Percentiles rank a stretch among this genome's conserved stretches.
Evolutionary conservation across 2,113 vertebrate genomes (phyloP).

Genomic region (Arvicanthis niloticus): DNA sequence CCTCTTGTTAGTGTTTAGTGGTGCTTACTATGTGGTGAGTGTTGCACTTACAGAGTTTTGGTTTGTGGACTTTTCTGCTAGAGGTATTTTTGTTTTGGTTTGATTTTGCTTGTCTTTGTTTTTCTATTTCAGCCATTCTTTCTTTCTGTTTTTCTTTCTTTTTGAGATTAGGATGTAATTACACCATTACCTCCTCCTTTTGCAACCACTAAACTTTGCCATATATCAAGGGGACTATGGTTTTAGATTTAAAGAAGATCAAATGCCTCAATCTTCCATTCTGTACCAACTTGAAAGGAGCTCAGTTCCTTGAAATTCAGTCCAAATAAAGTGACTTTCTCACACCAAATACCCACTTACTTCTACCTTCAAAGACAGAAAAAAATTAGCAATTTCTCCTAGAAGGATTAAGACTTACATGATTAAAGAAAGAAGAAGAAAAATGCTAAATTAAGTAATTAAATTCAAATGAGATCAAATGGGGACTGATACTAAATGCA

Average conservation of each 20-base stretch:
- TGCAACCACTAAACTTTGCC: neutral
- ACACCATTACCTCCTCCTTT: no score
- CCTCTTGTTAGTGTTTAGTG: slow-evolving; percentile 31
- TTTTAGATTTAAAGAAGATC: slow-evolving; percentile 1
- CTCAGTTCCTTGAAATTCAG: slow-evolving; percentile 12
- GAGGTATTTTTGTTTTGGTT: neutral
- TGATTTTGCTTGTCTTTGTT: neutral
- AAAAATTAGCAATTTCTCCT: slow-evolving; percentile 21
- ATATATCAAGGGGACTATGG: neutral
- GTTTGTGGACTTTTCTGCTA: neutral
- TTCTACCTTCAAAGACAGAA: slow-evolving; percentile 45
- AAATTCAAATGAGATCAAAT: slow-evolving; percentile 66
- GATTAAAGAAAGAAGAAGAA: slow-evolving; percentile 53
- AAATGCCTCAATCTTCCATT: slow-evolving; percentile 36
- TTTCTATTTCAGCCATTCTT: neutral
- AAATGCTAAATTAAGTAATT: slow-evolving; percentile 59
- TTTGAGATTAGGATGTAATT: neutral
- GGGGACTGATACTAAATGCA: slow-evolving; percentile 13
- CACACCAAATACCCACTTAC: slow-evolving; percentile 43
- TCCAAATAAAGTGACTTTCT: slow-evolving; percentile 62
- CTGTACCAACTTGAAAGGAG: neutral
- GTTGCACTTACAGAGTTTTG: slow-evolving; percentile 2
- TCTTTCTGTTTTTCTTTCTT: neutral
- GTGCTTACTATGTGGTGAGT: neutral
- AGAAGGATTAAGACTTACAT: slow-evolving; percentile 16